Conservation (phyloP, 1,140 invertebrate species). For the Branchinecta lynchi region DNA sequence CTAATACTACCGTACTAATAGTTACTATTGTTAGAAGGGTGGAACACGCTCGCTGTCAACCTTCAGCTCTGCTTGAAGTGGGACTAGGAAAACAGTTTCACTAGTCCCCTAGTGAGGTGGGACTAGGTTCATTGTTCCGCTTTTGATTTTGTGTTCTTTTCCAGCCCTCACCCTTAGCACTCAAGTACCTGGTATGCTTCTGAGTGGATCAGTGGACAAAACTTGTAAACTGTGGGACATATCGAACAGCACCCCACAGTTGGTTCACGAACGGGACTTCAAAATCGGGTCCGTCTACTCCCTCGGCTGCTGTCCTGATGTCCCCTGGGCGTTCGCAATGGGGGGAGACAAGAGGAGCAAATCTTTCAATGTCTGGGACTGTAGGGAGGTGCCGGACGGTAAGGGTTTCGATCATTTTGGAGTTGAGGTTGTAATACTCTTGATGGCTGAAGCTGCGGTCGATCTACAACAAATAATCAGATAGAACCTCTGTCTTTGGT, state of each 20-base stretch:
- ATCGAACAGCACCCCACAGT: slow-evolving; percentile 26
- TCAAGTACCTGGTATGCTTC: slow-evolving; percentile 47
- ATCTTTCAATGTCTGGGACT: slow-evolving; percentile 57
- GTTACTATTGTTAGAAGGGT: too few relatives aligned
- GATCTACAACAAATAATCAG: too few relatives aligned
- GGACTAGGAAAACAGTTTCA: too few relatives aligned
- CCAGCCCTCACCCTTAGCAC: slow-evolving; percentile 44
- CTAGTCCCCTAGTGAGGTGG: too few relatives aligned
- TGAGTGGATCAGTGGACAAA: slow-evolving; percentile 55
- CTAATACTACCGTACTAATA: too few relatives aligned
- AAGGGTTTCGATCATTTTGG: slow-evolving; percentile 21
- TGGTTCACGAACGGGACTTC: slow-evolving; percentile 42
- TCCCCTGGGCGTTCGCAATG: slow-evolving; percentile 54
- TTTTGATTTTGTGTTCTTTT: slow-evolving; percentile 21
- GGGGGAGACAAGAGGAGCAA: slow-evolving; percentile 69
- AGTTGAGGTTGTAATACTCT: too few relatives aligned
- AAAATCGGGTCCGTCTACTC: slow-evolving; percentile 56
- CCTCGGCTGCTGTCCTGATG: slow-evolving; percentile 56
- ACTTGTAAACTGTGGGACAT: slow-evolving; percentile 64
- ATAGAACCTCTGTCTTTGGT: too few relatives aligned
- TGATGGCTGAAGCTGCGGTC: too few relatives aligned
- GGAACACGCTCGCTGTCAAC: too few relatives aligned
- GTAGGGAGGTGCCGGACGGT: slow-evolving; percentile 49
- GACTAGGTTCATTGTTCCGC: too few relatives aligned
- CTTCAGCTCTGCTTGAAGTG: too few relatives aligned